phyloP scores from a whole-genome alignment of 2,888 invertebrate genomes.

The Trachelus iudaicus region DNA sequence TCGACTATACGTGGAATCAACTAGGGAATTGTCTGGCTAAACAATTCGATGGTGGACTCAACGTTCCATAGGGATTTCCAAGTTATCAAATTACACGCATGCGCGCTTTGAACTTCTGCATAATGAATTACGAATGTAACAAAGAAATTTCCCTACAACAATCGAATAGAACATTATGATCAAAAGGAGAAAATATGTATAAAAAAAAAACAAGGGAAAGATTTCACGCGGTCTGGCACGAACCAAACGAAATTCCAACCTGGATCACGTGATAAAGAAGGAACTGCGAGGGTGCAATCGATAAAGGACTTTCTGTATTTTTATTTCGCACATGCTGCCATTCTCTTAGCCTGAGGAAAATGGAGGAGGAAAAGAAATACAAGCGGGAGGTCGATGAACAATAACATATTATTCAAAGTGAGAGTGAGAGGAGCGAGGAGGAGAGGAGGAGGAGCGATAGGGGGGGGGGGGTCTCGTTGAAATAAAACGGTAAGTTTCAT shows the following conservation, averaged over 20 bases:
- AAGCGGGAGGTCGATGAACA: not conserved
- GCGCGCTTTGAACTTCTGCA: not conserved
- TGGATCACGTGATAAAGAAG: not conserved
- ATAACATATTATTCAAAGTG: not conserved
- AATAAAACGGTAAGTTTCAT: constrained; percentile 20
- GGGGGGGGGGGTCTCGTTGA: not conserved
- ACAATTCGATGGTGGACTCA: not conserved
- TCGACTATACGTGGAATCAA: not conserved
- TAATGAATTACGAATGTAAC: not conserved
- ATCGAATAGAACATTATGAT: not conserved
- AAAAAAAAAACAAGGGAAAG: not conserved
- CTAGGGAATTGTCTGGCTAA: not conserved
- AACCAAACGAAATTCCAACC: not conserved
- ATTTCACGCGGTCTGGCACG: not conserved
- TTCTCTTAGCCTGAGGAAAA: not conserved
- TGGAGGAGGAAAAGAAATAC: not conserved
- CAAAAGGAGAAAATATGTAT: not conserved
- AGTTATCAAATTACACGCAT: not conserved
- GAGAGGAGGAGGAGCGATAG: too few relatives aligned
- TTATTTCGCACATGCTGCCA: not conserved
- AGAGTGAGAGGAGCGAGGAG: not conserved
- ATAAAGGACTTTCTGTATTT: not conserved
- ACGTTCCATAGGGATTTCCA: not conserved
- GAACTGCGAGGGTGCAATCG: not conserved
- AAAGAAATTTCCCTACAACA: not conserved